These are phyloP conservation scores for Akabosia matsudoensis DNA, from an alignment of 1,140 invertebrate genomes.

Conservation along the genomic window DNA sequence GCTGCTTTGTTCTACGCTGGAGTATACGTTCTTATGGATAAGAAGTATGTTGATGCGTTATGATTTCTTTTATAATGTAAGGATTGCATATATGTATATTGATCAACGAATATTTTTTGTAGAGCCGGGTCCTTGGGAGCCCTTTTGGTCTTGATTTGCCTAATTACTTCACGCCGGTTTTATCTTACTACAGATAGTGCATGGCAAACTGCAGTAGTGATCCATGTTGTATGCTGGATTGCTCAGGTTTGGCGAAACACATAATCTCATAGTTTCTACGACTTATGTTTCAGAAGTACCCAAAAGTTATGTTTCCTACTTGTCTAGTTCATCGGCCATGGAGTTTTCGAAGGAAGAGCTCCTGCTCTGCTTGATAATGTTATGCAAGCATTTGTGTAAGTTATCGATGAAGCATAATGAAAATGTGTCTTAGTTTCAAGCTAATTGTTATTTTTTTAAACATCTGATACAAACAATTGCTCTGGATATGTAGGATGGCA, in stretches of 20 bases:
- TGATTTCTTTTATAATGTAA: background rate
- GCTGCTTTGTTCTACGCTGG: slow-evolving; percentile 38
- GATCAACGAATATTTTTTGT: background rate
- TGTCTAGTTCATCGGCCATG: slow-evolving; percentile 47
- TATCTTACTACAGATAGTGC: slow-evolving; percentile 33
- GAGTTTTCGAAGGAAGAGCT: slow-evolving; percentile 47
- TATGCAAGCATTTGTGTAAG: slow-evolving; percentile 45
- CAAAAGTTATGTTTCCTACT: no score
- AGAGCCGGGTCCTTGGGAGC: slow-evolving; percentile 42
- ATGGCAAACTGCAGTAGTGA: slow-evolving; percentile 33
- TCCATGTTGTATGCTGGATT: slow-evolving; percentile 46
- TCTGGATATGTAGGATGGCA: slow-evolving; percentile 43
- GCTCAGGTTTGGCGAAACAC: slow-evolving; percentile 37
- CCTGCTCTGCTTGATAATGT: slow-evolving; percentile 46
- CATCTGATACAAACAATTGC: background rate
- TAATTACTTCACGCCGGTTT: slow-evolving; percentile 35
- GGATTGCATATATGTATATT: background rate
- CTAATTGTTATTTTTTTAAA: background rate
- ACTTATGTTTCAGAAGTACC: background rate
- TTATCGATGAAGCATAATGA: background rate
- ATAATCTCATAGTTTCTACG: background rate
- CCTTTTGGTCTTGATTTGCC: slow-evolving; percentile 33
- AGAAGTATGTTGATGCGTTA: slow-evolving; percentile 32
- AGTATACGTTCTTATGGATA: slow-evolving; percentile 40
- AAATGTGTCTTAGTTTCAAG: background rate